These are phyloP conservation scores for Apocheima hispidaria DNA, from an alignment of 2,888 invertebrate species.

Conservation along the genomic window DNA sequence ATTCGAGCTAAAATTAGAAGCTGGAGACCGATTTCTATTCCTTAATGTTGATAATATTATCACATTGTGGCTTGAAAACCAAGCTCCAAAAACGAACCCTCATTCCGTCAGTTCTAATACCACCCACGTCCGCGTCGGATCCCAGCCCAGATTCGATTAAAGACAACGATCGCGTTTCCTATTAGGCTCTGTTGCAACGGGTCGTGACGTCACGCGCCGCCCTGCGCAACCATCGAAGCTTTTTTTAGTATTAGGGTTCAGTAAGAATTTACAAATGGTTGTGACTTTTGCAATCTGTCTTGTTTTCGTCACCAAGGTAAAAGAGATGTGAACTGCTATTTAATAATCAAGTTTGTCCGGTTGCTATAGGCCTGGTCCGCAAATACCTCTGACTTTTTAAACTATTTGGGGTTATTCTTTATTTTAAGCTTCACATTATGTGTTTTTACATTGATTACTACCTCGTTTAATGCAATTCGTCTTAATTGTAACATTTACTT, in stretches of 20 bases:
- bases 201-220: conserved; percentile 67
- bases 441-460: too few relatives aligned
- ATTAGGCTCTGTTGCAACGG: conserved; percentile 73
- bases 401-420: too few relatives aligned
- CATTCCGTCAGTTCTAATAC: conserved; percentile 28
- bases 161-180: conserved; percentile 78
- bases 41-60: conserved; percentile 1
- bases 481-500: too few relatives aligned
- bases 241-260: conserved; percentile 43
- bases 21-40: not conserved
- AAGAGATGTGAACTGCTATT: too few relatives aligned
- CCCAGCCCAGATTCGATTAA: conserved; percentile 70
- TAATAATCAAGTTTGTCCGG: too few relatives aligned
- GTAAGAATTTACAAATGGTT: not conserved
- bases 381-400: too few relatives aligned
- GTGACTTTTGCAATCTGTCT: too few relatives aligned
- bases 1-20: not conserved
- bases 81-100: conserved; percentile 8
- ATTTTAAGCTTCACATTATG: too few relatives aligned
- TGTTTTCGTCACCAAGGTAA: too few relatives aligned
- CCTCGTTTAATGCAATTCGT: too few relatives aligned
- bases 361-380: too few relatives aligned
- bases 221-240: conserved; percentile 40
- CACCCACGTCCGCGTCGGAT: conserved; percentile 3
- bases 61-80: not conserved